Conservation (phyloP, 2,888 invertebrate genomes). For the Phyllotreta striolata region DNA sequence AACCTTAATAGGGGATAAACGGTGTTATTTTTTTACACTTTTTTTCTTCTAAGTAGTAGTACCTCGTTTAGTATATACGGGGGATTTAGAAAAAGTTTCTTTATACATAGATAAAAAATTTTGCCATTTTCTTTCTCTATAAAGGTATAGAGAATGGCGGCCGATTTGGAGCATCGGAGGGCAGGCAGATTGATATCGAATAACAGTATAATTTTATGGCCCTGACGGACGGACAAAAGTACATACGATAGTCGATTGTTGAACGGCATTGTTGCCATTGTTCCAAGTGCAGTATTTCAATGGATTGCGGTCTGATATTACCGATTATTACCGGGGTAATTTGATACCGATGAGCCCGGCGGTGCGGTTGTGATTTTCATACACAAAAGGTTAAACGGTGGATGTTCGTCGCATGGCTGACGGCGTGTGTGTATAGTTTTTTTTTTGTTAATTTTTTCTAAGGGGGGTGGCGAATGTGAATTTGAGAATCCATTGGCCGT, state of each 20-base stretch:
- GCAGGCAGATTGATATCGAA: slow-evolving; percentile 39
- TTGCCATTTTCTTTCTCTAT: slow-evolving; percentile 19
- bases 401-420: slow-evolving; percentile 19
- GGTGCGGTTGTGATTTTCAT: slow-evolving; percentile 25
- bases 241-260: slow-evolving; percentile 37
- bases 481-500: not conserved
- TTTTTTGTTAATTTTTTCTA: slow-evolving; percentile 3
- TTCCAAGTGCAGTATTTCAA: slow-evolving; percentile 38
- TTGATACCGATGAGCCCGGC: slow-evolving; percentile 28
- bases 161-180: slow-evolving; percentile 30
- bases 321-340: slow-evolving; percentile 38
- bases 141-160: slow-evolving; percentile 9
- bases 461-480: not conserved
- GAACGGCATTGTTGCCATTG: slow-evolving; percentile 38
- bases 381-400: slow-evolving; percentile 30
- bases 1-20: slow-evolving; percentile 9
- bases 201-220: slow-evolving; percentile 43
- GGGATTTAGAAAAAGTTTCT: no score
- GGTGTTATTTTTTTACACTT: slow-evolving; percentile 1
- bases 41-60: not conserved
- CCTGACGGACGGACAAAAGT: slow-evolving; percentile 36
- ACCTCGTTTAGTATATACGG: no score
- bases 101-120: not conserved
- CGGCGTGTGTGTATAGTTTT: not conserved
- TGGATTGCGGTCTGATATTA: slow-evolving; percentile 45